A percentile compares a stretch with the other conserved stretches of the same genome.
Evolutionary conservation across 2,113 vertebrate genomes (phyloP).

Genomic region (Lanius collurio): DNA sequence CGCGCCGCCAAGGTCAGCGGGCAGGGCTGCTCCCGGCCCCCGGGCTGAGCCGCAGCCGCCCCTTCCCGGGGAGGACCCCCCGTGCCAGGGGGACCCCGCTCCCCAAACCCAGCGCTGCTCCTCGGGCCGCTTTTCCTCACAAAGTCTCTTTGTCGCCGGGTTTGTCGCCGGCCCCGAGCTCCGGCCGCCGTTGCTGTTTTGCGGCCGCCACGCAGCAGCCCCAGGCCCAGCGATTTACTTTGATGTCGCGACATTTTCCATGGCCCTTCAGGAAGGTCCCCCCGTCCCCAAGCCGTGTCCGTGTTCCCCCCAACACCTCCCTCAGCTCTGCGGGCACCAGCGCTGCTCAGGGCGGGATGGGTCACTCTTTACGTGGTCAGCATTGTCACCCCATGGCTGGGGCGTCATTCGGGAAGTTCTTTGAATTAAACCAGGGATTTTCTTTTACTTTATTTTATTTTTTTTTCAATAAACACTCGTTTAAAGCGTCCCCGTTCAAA

Average conservation of each 20-base stretch:
- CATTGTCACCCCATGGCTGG: background rate
- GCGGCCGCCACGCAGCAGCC: background rate
- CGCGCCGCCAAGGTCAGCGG: background rate
- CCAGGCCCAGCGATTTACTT: background rate
- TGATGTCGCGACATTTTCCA: background rate
- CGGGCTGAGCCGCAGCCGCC: background rate
- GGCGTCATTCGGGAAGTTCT: background rate
- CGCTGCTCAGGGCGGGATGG: background rate
- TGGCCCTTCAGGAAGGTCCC: background rate
- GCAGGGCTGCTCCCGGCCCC: background rate
- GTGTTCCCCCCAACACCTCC: background rate
- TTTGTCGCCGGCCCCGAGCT: background rate
- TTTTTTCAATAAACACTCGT: background rate
- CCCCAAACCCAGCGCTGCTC: background rate
- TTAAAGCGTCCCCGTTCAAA: background rate
- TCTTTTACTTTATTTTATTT: background rate
- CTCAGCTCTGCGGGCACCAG: background rate
- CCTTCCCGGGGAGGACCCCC: background rate
- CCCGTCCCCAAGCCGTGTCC: background rate
- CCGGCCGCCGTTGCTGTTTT: background rate
- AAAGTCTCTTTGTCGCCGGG: background rate
- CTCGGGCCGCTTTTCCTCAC: background rate
- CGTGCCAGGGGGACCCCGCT: background rate
- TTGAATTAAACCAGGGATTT: background rate
- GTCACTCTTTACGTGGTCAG: background rate